A percentile compares a stretch with the other conserved stretches of the same genome.
Conservation (phyloP, 2,113 vertebrate species). For the Sarotherodon lohbergeri region DNA sequence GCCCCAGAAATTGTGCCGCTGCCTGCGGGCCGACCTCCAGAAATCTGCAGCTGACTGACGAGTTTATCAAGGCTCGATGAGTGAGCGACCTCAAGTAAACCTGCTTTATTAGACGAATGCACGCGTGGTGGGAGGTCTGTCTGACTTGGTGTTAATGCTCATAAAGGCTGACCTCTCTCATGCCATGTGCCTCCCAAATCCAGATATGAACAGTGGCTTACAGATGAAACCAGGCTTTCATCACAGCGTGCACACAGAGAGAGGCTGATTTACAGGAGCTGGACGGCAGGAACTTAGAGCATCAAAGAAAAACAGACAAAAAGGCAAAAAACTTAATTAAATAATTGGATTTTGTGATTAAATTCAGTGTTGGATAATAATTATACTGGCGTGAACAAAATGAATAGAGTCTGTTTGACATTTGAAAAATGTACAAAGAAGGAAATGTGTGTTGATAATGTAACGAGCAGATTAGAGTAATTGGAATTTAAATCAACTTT, state of each 20-base stretch:
- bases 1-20: background rate
- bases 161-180: conserved; percentile 45
- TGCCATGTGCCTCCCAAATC: conserved; percentile 43
- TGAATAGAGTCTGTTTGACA: background rate
- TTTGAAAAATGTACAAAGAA: background rate
- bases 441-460: background rate
- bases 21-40: background rate
- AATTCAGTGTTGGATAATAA: background rate
- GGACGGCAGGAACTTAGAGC: background rate
- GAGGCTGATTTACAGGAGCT: background rate
- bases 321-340: fast-evolving
- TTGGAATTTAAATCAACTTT: fast-evolving
- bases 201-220: conserved; percentile 49
- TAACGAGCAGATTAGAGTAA: background rate
- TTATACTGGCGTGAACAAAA: background rate
- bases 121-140: conserved; percentile 40
- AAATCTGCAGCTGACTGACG: conserved; percentile 8
- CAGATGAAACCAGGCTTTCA: conserved; percentile 50
- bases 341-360: background rate
- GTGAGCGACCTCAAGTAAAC: background rate
- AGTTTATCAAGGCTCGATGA: conserved; percentile 18
- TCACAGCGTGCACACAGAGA: background rate
- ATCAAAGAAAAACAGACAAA: background rate
- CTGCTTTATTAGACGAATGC: conserved; percentile 15
- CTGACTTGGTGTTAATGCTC: conserved; percentile 31